A percentile compares a stretch with the other conserved stretches of the same genome.
phyloP scores from a whole-genome alignment of 2,888 invertebrate species.

The Ptilodon capucinus region DNA sequence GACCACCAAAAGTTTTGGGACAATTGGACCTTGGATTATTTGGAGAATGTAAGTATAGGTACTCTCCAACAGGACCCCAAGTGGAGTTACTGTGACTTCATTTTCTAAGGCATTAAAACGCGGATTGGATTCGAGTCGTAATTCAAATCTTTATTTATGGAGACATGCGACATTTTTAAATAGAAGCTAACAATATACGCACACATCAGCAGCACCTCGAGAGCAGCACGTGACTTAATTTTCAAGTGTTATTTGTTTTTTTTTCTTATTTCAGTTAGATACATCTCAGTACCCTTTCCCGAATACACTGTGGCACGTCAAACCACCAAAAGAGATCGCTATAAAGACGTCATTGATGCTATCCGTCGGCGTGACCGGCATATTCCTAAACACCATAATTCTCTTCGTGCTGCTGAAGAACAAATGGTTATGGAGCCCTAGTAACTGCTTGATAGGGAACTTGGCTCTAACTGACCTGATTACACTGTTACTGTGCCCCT shows the following conservation, averaged over 20 bases:
- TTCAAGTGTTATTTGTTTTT: not conserved
- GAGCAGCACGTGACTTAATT: no score
- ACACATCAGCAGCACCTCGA: no score
- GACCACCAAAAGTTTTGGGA: constrained; percentile 22
- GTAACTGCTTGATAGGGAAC: constrained; percentile 88
- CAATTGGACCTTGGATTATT: constrained; percentile 54
- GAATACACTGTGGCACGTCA: constrained; percentile 85
- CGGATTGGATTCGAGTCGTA: no score
- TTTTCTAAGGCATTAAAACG: no score
- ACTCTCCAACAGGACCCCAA: no score
- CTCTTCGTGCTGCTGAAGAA: constrained; percentile 84
- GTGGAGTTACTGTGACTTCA: no score
- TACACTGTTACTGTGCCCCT: constrained; percentile 86
- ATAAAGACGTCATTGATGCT: constrained; percentile 83
- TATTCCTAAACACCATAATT: constrained; percentile 86
- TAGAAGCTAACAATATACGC: no score
- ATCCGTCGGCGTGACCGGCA: constrained; percentile 84
- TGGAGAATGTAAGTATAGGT: constrained; percentile 46
- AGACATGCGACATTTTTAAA: no score
- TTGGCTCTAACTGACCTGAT: constrained; percentile 88
- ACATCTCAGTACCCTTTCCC: constrained; percentile 79
- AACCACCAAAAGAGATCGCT: constrained; percentile 82
- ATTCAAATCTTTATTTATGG: no score
- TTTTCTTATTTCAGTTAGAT: constrained; percentile 54
- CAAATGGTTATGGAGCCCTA: constrained; percentile 85